Base-by-base conservation (phyloP, 1,140 invertebrate species). In the Calliopsis andreniformis region DNA sequence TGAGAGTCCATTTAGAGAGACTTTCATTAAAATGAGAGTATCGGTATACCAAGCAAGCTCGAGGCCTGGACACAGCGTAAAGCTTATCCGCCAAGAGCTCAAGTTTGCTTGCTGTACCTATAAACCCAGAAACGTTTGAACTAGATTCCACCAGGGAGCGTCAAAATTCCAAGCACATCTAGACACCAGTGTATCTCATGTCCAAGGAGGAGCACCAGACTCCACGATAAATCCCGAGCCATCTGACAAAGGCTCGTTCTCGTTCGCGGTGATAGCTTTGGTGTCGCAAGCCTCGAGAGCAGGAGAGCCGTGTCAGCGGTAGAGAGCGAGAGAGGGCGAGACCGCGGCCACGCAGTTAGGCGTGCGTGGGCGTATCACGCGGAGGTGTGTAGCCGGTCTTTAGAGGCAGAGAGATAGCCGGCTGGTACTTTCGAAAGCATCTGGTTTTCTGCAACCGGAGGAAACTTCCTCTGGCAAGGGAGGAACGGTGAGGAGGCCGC, bases 361-460 rank as follows among this genome's bases (percentile, higher is more conserved):
- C 47, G 47, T 30, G 53, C 70, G 76, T 78, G 61, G 76, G 70
- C 53, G 76, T 75, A 75, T 73, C 70, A 58, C 70, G 76, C 69
- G 42, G 70, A 78, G 69, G 69, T 64, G 59, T 64, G 51, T 63
- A 63, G 59, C 59, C 69, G 76, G 39, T 73, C 61, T 63, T 78
- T 75, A 43, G 61, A 66, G 43, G 28, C 75, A 35, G 76, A 64
- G 53, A 73, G 47, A 64, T 47, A 56, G 49, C 59, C 61, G 53
- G 59, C 53, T 42, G 8, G 61, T 39, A 78, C 76, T 78, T 78
- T 78, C 76, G 70, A 78, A 75, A 78, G 61, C 70, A 66, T 78
- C 70, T 78, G 69, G 61, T 78, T 78, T 78, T 66, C 61, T 78
- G 62, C 70, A 78, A 78, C 59, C 45, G 61, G 51, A 67, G 70